Evolutionary conservation across 2,888 invertebrate genomes (phyloP), one percentile per base, ranked within the genome.

Genomic region (Cetonia aurata): DNA sequence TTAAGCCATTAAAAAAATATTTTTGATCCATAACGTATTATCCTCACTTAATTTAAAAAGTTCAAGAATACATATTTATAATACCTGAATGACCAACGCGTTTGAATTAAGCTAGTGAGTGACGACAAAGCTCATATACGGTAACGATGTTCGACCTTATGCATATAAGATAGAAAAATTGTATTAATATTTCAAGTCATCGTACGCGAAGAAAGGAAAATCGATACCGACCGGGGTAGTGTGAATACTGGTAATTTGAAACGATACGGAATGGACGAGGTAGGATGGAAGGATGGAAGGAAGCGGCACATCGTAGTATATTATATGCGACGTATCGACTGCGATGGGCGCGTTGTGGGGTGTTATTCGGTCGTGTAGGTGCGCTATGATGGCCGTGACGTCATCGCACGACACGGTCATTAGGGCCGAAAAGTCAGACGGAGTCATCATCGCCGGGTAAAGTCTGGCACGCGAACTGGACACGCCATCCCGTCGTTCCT

Each of bases 391-490:
- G 60, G 60, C 33, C 41, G 50, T 56, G 56, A 72, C 74, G 71
- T 76, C 74, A 76, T 75, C 74, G 74, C 75, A 76, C 72, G 71
- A 73, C 72, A 76, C 73, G 75, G 74, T 76, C 76, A 76, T 76
- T 76, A 76, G 71, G 75, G 76, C 73, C 75, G 76, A 72, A 74
- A 76, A 76, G 76, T 76, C 76, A 75, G 74, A 70, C 71, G 73
- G 71, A 76, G 76, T 76, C 76, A 75, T 74, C 72, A 65, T 72
- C 67, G 68, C 33, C 12, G 60, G 25, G 62, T 48, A 48, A 62
- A 25, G 62, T 62, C 62, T 62, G 56, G 62, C 76, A 76, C 76
- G 76, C 75, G 72, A 76, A 56, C 66, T 56, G 67, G 71, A 69
- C 76, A 76, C 76, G 76, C 76, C 70, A 76, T 74, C 57, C 55